Conservation (phyloP, 1,140 invertebrate species). For the Hyles euphorbiae region DNA sequence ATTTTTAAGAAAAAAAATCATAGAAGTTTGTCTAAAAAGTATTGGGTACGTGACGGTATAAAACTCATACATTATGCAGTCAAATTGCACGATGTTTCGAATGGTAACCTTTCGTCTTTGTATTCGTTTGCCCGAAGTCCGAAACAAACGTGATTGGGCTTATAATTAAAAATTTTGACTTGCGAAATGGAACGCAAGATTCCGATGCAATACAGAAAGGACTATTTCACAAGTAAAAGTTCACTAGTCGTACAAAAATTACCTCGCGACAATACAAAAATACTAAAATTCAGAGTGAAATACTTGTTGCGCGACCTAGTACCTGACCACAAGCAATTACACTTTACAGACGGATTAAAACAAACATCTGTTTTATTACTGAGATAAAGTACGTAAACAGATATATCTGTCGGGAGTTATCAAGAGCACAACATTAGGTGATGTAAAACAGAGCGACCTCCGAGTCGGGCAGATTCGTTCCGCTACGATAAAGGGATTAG, state of each 20-base stretch:
- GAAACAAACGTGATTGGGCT: constrained; percentile 7
- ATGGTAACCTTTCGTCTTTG: constrained; percentile 9
- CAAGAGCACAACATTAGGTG: constrained; percentile 38
- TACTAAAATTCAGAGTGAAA: neutral
- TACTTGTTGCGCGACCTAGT: neutral
- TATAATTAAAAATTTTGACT: constrained; percentile 7
- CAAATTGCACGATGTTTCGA: constrained; percentile 7
- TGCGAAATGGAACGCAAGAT: neutral
- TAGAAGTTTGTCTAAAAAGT: too few relatives aligned
- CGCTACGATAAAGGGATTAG: constrained; percentile 63
- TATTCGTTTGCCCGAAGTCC: constrained; percentile 1
- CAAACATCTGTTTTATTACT: constrained; percentile 48
- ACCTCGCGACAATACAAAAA: too few relatives aligned
- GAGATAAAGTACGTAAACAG: constrained; percentile 40
- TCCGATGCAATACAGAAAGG: too few relatives aligned
- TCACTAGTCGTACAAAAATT: too few relatives aligned
- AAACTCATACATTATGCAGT: constrained; percentile 3
- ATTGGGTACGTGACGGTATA: too few relatives aligned
- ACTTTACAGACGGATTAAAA: constrained; percentile 20
- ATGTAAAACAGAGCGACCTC: constrained; percentile 50
- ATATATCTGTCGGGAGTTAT: constrained; percentile 41
- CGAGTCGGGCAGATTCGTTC: constrained; percentile 45
- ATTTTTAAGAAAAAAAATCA: neutral
- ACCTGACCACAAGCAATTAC: constrained; percentile 11
- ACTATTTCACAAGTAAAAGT: too few relatives aligned